Base-by-base conservation (phyloP, 2,113 vertebrate genomes). In the Hippopotamus amphibius region DNA sequence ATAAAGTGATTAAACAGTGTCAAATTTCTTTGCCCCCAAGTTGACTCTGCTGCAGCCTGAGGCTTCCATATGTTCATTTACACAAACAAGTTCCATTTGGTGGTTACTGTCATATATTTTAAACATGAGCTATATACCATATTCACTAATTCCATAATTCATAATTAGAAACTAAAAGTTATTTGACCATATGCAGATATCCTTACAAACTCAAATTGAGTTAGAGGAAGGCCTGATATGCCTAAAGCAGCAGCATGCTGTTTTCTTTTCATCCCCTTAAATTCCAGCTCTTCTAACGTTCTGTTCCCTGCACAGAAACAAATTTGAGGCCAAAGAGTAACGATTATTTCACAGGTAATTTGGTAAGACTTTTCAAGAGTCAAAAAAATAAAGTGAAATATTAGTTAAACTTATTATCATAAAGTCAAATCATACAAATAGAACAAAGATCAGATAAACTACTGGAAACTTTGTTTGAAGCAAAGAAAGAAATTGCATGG, bases 1-100 rank as follows among this genome's bases (percentile, higher is more conserved):
- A 94, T 93, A 92, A 84, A 97, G 68, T 68, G 93, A 88, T 95
- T 72, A 97, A 96, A 96, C 89, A 88, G 74, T 90, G 57, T 33
- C 30, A 88, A 96, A 92, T 85, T 92, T 59, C 55, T 86, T 95
- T 96, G 72, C 41, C 59, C 10, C 71, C 88, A 68, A 53, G 7
- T 89, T 97, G 92, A 91, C 68, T 98, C 59, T 90, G 76, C 30
- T 92, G 28, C 0, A 0, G 61, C 71, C 5, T 3, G 65, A 86
- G 97, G 59, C n/a, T 87, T 98, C 30, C 74, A 48, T 96, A 76
- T 65, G 55, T 76, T 91, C 83, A 96, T 97, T 90, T 37, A 83
- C n/a, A 72, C 33, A 68, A 87, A 76, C 3, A 81, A 90, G 65
- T 88, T 94, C 82, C 79, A 93, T 79, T 96, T 97, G 55, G 46